Base-by-base conservation (phyloP, 2,113 vertebrate genomes). In the Trematocara marginatum region DNA sequence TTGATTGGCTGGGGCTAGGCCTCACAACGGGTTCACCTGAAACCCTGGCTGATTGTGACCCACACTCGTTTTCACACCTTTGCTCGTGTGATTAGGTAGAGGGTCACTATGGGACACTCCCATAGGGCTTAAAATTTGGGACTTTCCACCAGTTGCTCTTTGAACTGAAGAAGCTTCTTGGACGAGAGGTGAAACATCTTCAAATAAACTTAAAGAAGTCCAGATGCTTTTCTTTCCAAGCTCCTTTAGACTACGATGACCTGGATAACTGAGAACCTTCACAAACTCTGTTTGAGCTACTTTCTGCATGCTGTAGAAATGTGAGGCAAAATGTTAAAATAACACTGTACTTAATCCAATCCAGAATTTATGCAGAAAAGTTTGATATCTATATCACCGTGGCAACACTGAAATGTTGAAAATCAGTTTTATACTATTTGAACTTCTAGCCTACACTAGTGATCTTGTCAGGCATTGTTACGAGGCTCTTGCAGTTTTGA, bases 141-240 rank as follows among this genome's bases (percentile, higher is more conserved):
- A 61, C 57, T 35, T 0, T 61, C 57, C 31, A 61, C 29, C 57
- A 61, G 57, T 61, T 61, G 15, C 57, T 61, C 57, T 61, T 3
- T 6, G 5, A 61, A n/a, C 9, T 61, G 16, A 61, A 61, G 31
- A 61, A 18, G 16, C 31, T 4, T 61, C 57, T 61, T 0, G 1
- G 57, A 6, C 0, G 9, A 35, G 57, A n/a, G 31, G 31, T 35
- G 2, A n/a, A 35, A 61, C 2, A 0, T 61, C 31, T 61, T 61
- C 57, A 61, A n/a, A 18, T 6, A 61, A 61, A 61, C 31, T 0
- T 61, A 35, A 61, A 35, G 57, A 35, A 61, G 29, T 35, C 1
- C 29, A 61, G 57, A 61, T 0, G 1, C 0, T 61, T 61, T 61
- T 11, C 9, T 61, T 35, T 61, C 31, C 57, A 35, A 61, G 31